These are phyloP conservation scores for Serrognathus titanus DNA, from an alignment of 2,888 invertebrate species.

Conservation along the genomic window DNA sequence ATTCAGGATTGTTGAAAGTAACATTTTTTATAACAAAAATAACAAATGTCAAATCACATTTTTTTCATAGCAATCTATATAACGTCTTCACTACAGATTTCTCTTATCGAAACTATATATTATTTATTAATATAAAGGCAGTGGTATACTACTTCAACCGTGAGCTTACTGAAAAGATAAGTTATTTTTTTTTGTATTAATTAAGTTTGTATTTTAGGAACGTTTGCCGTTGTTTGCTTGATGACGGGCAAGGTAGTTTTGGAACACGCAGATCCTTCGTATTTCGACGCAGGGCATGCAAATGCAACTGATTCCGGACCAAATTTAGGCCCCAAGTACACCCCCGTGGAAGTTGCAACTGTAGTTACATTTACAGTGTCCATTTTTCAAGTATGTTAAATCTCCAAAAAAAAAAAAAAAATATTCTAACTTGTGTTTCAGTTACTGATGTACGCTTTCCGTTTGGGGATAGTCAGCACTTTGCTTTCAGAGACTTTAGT, in stretches of 20 bases:
- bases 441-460: constrained; percentile 61
- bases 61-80: no score
- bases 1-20: no score
- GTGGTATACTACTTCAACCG: no score
- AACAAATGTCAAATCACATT: no score
- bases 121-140: no score
- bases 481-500: constrained; percentile 64
- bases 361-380: constrained; percentile 74
- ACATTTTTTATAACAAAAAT: no score
- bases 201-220: constrained; percentile 50
- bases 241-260: constrained; percentile 84
- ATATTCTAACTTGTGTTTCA: constrained; percentile 38
- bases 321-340: constrained; percentile 32
- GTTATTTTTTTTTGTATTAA: no score
- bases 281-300: constrained; percentile 24
- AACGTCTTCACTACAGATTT: no score
- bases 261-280: constrained; percentile 39
- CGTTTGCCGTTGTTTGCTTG: constrained; percentile 83
- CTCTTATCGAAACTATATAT: no score
- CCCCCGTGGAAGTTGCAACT: constrained; percentile 68
- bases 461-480: constrained; percentile 59
- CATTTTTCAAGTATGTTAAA: constrained; percentile 62
- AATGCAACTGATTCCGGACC: constrained; percentile 20
- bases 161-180: no score
- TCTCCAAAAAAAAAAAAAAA: no score